Evolutionary conservation across 2,797 vertebrate genomes (phyloP), one percentile per base, ranked within the genome.

Genomic region (Chromobotia macracanthus): DNA sequence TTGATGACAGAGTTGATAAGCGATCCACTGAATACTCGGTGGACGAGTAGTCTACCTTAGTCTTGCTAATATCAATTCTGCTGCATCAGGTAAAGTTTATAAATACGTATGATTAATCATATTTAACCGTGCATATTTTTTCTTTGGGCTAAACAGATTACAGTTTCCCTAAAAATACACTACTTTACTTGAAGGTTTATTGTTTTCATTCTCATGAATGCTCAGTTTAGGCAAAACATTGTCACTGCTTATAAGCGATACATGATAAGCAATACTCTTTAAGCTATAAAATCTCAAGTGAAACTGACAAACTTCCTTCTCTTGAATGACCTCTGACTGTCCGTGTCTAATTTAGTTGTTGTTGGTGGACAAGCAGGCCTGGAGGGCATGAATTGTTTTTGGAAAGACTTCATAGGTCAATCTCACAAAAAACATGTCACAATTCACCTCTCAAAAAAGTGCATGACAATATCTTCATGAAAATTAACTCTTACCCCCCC

Each of bases 301-400:
- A 72, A 72, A 35, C 71, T 60, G 53, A 75, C 72, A 69, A 80
- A 70, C 66, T 75, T 31, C 31, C 46, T 31, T 75, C 35, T 31
- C 18, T 55, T 71, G 71, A 68, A 69, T 69, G 72, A 31, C 28
- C 61, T 64, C 65, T 58, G 46, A 28, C 56, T 44, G 69, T 64
- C 46, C 61, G 25, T 25, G 46, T 55, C 69, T 72, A 28, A 75
- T 75, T 75, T 65, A 41, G 67, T 63, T 61, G 51, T 75, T 55
- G 44, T n/a, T n/a, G n/a, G n/a, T n/a, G n/a, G n/a, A n/a, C n/a
- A n/a, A n/a, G n/a, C n/a, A n/a, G n/a, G n/a, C 55, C 72, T 21
- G 7, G 23, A 61, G 73, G 55, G 58, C 6, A 23, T 44, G 25
- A 9, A 66, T 58, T 16, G 13, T 28, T 12, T 16, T 16, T 38